Evolutionary conservation across 2,113 vertebrate species (phyloP).

Genomic region (Apodemus speciosus): DNA sequence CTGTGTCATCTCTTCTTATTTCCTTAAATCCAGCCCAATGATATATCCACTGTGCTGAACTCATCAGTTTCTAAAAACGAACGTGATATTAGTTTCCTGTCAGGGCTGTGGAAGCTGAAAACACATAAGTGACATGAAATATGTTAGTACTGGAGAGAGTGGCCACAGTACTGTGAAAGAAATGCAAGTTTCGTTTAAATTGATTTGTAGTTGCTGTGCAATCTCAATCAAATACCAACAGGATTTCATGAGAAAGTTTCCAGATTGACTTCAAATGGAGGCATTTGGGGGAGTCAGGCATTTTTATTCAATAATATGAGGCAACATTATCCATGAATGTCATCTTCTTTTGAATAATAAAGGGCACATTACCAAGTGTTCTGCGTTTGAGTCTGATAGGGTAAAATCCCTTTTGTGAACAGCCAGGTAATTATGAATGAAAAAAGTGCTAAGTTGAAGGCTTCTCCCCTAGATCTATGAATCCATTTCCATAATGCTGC

Average conservation of each 20-base stretch:
- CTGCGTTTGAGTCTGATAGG: background rate
- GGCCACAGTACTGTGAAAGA: background rate
- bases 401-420: background rate
- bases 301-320: conserved; percentile 1
- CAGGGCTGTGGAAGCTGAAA: background rate
- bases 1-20: background rate
- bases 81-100: background rate
- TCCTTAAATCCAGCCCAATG: conserved; percentile 20
- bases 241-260: background rate
- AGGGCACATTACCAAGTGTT: background rate
- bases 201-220: conserved; percentile 16
- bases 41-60: conserved; percentile 14
- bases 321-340: background rate
- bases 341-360: conserved; percentile 3
- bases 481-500: background rate
- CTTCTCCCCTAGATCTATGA: background rate
- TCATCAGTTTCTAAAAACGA: conserved; percentile 35
- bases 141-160: background rate
- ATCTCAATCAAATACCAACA: conserved; percentile 27
- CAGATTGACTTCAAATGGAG: background rate
- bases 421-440: background rate
- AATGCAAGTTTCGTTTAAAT: conserved; percentile 19
- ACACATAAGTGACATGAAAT: background rate
- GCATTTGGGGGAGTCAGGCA: background rate
- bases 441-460: background rate